These are phyloP conservation scores for Brachyrhaphis roseni DNA, from an alignment of 2,797 vertebrate species.

Conservation along the genomic window DNA sequence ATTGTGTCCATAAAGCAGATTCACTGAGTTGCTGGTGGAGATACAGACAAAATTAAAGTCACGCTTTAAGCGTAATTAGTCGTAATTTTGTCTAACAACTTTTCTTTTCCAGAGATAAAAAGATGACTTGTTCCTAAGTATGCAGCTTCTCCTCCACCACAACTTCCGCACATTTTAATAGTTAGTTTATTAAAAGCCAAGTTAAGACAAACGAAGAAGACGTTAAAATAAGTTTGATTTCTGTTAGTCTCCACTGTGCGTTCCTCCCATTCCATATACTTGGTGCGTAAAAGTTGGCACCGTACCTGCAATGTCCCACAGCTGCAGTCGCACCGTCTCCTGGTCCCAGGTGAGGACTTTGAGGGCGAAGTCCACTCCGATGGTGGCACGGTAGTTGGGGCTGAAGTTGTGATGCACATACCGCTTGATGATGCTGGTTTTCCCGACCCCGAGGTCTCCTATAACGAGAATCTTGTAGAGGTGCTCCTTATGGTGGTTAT, in stretches of 20 bases:
- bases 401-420: conserved; percentile 99
- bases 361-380: conserved; percentile 96
- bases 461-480: conserved; percentile 98
- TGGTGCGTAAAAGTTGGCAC: conserved; percentile 33
- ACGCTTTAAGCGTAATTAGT: neutral
- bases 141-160: neutral
- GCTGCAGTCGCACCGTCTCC: conserved; percentile 92
- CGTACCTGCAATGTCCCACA: conserved; percentile 98
- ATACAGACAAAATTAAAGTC: neutral
- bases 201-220: neutral
- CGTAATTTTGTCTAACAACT: neutral
- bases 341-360: conserved; percentile 98
- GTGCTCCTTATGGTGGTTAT: conserved; percentile 90
- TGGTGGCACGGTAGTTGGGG: conserved; percentile 92
- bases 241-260: neutral
- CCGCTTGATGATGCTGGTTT: conserved; percentile 98
- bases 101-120: neutral
- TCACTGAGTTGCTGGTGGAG: neutral
- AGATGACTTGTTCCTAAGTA: neutral
- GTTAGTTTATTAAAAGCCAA: neutral
- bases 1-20: neutral
- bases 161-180: neutral
- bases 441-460: conserved; percentile 96
- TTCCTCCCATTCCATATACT: neutral
- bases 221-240: neutral